A percentile compares a stretch with the other conserved stretches of the same genome.
Evolutionary conservation across 2,113 vertebrate genomes (phyloP).

Genomic region (Marmota monax): DNA sequence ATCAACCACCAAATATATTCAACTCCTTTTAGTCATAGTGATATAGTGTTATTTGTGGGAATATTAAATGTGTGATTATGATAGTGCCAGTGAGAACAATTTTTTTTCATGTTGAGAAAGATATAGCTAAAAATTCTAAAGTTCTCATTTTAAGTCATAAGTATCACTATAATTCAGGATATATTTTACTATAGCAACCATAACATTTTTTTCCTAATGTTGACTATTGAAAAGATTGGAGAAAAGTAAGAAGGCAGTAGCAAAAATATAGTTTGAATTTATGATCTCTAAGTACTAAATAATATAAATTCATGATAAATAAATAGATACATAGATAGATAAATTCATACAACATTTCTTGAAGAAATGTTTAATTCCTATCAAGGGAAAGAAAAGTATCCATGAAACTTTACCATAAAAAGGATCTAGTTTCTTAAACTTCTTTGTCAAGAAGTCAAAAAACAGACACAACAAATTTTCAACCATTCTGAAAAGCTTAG

Average conservation of each 20-base stretch:
- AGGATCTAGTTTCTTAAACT: background rate
- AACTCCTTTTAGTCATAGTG: background rate
- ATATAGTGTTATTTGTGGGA: background rate
- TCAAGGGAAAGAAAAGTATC: background rate
- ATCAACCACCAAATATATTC: no score
- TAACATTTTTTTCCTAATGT: background rate
- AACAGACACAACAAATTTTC: background rate
- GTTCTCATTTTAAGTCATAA: background rate
- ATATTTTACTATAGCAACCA: background rate
- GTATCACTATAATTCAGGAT: background rate
- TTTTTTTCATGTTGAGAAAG: background rate
- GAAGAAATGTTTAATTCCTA: background rate
- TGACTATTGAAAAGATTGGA: background rate
- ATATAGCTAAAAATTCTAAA: background rate
- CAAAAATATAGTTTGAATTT: background rate
- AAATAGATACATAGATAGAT: no score
- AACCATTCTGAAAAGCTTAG: background rate
- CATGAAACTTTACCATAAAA: background rate
- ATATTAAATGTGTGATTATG: background rate
- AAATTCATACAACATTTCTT: background rate
- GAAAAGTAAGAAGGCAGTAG: background rate
- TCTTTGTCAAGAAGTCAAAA: background rate
- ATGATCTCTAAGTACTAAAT: background rate
- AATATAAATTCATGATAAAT: no score
- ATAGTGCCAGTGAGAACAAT: background rate